These are phyloP conservation scores for Nothobranchius kuhntae DNA, from an alignment of 2,113 vertebrate species.

Conservation along the genomic window DNA sequence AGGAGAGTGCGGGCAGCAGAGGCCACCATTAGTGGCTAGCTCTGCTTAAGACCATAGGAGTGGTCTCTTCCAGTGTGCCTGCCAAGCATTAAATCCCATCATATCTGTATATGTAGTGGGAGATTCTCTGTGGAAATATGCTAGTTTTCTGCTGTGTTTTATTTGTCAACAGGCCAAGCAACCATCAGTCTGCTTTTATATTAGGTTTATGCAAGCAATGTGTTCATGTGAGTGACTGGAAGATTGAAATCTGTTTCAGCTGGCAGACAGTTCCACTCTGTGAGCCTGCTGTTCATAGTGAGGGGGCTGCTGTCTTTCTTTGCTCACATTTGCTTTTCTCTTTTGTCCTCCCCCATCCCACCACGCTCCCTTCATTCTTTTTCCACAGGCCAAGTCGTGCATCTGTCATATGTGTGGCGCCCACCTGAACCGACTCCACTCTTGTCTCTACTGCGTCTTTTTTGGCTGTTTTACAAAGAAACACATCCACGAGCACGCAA, in stretches of 20 bases:
- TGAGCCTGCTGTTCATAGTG: conserved; percentile 11
- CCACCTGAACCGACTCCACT: conserved; percentile 94
- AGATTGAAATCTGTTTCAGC: conserved; percentile 44
- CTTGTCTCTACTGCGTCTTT: conserved; percentile 98
- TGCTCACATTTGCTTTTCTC: conserved; percentile 14
- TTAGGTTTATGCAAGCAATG: conserved; percentile 21
- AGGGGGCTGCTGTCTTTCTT: conserved; percentile 5
- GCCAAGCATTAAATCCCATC: conserved; percentile 62
- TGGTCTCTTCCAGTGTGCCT: conserved; percentile 20
- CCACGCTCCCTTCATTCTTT: conserved; percentile 6
- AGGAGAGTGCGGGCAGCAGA: too few species aligned
- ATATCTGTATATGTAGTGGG: conserved; percentile 38
- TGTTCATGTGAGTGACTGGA: conserved; percentile 38
- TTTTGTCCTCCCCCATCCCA: conserved; percentile 5
- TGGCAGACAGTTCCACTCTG: conserved; percentile 21
- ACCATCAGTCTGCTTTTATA: conserved; percentile 31
- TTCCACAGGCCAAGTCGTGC: conserved; percentile 77
- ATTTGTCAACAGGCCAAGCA: conserved; percentile 51
- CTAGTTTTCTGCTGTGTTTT: conserved; percentile 31
- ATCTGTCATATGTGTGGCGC: conserved; percentile 81
- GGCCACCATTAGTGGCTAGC: neutral
- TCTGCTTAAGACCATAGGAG: too few species aligned
- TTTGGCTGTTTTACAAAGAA: conserved; percentile 99
- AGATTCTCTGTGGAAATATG: conserved; percentile 44
- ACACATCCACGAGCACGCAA: conserved; percentile 98